Evolutionary conservation across 2,113 vertebrate genomes (phyloP), one percentile per base, ranked within the genome.

Genomic region (Orientallactaga bullata): DNA sequence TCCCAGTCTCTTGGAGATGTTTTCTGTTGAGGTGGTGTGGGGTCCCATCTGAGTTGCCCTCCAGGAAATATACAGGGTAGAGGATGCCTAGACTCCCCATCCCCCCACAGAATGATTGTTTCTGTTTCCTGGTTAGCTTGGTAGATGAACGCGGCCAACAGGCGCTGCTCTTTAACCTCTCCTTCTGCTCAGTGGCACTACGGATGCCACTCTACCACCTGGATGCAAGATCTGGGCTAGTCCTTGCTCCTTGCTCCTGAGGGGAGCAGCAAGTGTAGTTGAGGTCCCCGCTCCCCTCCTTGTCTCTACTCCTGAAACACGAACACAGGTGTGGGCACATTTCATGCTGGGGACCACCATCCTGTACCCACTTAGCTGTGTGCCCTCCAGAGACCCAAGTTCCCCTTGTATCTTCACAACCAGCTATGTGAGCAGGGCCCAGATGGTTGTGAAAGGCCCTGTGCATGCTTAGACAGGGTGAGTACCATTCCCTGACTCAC

Each of bases 401-500:
- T n/a, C n/a, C 21, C 39, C n/a, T 0, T 11, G 15, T 42, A 21
- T 76, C 89, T 23, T 58, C 84, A 58, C 37, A 83, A 16, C 16
- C 83, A 69, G 61, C 81, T 37, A 89, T 72, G 82, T 37, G 18
- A 55, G 80, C 30, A 65, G 71, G 30, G 35, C 39, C 47, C 28
- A 0, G 9, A 18, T 0, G 28, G 51, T 86, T 58, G 58, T 26
- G n/a, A 28, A 79, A 74, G 79, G 84, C 83, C 65, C 37, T 7
- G 21, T 4, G 65, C 87, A 51, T 7, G 32, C 76, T n/a, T 16
- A 35, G 80, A 71, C 78, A 83, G 71, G 60, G 63, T 0, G 6
- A 30, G 35, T 58, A 12, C 47, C 11, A 21, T 26, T 71, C 90
- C 82, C 86, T 90, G 95, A 87, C 85, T 94, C 92, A 85, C 94